Percentiles rank a stretch among this genome's conserved stretches.
Evolutionary conservation across 2,113 vertebrate species (phyloP).

Genomic region (Dermatemys mawii): DNA sequence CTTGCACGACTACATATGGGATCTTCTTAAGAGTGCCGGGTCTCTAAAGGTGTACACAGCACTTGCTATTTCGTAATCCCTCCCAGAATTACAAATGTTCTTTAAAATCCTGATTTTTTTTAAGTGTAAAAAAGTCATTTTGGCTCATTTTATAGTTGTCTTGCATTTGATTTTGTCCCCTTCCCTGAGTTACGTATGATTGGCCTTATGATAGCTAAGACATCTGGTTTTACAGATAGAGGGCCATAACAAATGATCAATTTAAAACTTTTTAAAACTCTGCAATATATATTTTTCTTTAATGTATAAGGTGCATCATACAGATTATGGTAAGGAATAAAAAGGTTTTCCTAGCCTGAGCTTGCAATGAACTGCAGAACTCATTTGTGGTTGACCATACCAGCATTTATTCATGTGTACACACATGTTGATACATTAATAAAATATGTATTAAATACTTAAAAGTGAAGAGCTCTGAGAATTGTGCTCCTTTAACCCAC

Average conservation of each 20-base stretch:
- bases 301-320: neutral
- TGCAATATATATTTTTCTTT: neutral
- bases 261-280: neutral
- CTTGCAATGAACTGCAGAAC: neutral
- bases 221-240: neutral
- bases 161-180: neutral
- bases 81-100: neutral
- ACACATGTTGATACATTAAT: neutral
- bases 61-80: neutral
- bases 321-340: rapidly evolving
- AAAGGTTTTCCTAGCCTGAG: neutral
- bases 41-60: too few relatives aligned
- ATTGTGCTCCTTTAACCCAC: neutral
- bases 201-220: neutral
- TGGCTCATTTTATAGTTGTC: neutral
- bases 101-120: neutral
- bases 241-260: neutral
- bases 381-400: neutral
- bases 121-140: neutral
- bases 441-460: neutral
- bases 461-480: neutral
- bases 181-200: neutral
- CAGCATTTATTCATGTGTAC: neutral
- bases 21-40: neutral
- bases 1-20: neutral